Evolutionary conservation across 1,140 invertebrate genomes (phyloP).

Genomic region (Nebria ingens): DNA sequence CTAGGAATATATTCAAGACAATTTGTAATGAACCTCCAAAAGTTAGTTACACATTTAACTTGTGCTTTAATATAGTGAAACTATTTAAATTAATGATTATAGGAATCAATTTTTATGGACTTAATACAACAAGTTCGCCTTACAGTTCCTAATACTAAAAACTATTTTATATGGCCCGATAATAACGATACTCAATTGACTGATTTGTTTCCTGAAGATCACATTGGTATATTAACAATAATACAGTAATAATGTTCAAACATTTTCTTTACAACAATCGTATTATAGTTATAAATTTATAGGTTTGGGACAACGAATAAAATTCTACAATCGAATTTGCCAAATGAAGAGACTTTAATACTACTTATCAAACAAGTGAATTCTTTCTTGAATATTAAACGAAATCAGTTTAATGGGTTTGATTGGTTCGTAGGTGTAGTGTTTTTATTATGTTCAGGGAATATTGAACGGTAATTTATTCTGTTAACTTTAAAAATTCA

Average conservation of each 20-base stretch:
- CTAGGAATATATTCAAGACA: neutral
- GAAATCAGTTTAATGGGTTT: conserved; percentile 15
- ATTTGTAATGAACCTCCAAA: conserved; percentile 4
- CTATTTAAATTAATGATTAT: no score
- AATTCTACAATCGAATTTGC: conserved; percentile 3
- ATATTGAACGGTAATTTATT: conserved; percentile 14
- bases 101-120: conserved; percentile 12
- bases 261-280: neutral
- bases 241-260: conserved; percentile 11
- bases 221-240: conserved; percentile 13
- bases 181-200: conserved; percentile 3
- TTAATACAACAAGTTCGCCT: conserved; percentile 16
- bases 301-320: conserved; percentile 16
- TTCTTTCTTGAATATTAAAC: conserved; percentile 11
- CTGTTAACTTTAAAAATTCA: neutral
- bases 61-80: no score
- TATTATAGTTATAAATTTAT: neutral
- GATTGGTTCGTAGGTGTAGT: conserved; percentile 19
- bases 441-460: conserved; percentile 16
- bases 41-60: conserved; percentile 1
- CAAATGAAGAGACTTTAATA: conserved; percentile 14
- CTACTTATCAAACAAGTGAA: conserved; percentile 16
- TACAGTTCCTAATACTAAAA: conserved; percentile 11
- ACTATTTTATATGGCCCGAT: conserved; percentile 13
- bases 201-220: conserved; percentile 15